Evolutionary conservation across 2,888 invertebrate genomes (phyloP).

Genomic region (Calameuta pallipes): DNA sequence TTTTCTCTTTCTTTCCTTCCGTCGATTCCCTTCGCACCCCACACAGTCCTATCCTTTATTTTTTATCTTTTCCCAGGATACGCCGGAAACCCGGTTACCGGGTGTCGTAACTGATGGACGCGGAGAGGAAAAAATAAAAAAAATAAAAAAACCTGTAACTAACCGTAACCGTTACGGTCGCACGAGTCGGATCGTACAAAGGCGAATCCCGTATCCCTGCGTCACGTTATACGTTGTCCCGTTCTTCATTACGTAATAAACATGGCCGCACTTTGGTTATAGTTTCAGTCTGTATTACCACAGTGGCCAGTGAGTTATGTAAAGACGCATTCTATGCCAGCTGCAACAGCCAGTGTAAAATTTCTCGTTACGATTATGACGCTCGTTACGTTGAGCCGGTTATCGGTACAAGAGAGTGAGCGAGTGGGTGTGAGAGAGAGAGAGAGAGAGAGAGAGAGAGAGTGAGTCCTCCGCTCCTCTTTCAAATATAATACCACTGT

Average conservation of each 20-base stretch:
- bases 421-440: background rate
- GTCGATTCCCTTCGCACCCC: background rate
- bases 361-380: conserved; percentile 56
- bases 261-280: conserved; percentile 35
- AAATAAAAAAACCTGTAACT: background rate
- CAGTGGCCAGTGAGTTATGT: conserved; percentile 10
- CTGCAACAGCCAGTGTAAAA: conserved; percentile 50
- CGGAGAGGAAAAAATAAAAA: background rate
- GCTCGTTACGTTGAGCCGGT: conserved; percentile 9
- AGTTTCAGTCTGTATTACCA: conserved; percentile 36
- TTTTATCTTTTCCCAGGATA: background rate
- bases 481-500: background rate
- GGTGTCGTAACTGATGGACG: background rate
- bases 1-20: background rate
- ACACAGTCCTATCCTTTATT: background rate
- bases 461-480: background rate
- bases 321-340: conserved; percentile 15
- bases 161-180: background rate
- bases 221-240: background rate
- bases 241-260: conserved; percentile 46
- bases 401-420: background rate
- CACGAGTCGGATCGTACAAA: background rate
- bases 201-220: background rate
- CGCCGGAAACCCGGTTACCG: background rate
- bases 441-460: too few species aligned